Evolutionary conservation across 2,113 vertebrate species (phyloP).

Genomic region (Sylvilagus bachmani): DNA sequence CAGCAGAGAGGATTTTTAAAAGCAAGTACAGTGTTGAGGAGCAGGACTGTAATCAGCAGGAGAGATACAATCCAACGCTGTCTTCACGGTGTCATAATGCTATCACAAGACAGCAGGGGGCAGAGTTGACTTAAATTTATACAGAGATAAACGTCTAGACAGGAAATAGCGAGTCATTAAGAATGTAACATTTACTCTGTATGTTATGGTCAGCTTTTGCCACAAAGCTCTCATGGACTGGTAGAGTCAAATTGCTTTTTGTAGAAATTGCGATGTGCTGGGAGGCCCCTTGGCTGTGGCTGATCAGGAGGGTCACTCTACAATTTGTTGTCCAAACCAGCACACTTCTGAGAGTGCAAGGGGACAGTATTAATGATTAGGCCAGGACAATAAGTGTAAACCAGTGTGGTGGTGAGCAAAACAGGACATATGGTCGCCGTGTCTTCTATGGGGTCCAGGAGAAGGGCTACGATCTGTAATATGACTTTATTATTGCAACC

Average conservation of each 20-base stretch:
- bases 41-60: neutral
- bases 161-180: constrained; percentile 59
- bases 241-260: constrained; percentile 55
- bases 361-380: constrained; percentile 30
- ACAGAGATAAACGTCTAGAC: neutral
- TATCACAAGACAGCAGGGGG: constrained; percentile 76
- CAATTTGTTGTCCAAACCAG: constrained; percentile 10
- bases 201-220: constrained; percentile 28
- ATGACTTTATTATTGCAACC: neutral
- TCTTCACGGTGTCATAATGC: constrained; percentile 64
- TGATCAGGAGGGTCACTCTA: neutral
- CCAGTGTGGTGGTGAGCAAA: neutral
- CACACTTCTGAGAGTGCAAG: neutral
- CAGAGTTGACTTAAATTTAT: constrained; percentile 78
- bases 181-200: constrained; percentile 48
- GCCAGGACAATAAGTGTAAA: neutral
- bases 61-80: neutral
- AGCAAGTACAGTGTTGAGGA: neutral
- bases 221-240: constrained; percentile 55
- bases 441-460: neutral
- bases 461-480: constrained; percentile 33
- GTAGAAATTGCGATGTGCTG: constrained; percentile 34
- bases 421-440: neutral
- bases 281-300: neutral
- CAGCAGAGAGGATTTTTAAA: neutral